Evolutionary conservation across 2,888 invertebrate species (phyloP).

Genomic region (Pachydiplax longipennis): DNA sequence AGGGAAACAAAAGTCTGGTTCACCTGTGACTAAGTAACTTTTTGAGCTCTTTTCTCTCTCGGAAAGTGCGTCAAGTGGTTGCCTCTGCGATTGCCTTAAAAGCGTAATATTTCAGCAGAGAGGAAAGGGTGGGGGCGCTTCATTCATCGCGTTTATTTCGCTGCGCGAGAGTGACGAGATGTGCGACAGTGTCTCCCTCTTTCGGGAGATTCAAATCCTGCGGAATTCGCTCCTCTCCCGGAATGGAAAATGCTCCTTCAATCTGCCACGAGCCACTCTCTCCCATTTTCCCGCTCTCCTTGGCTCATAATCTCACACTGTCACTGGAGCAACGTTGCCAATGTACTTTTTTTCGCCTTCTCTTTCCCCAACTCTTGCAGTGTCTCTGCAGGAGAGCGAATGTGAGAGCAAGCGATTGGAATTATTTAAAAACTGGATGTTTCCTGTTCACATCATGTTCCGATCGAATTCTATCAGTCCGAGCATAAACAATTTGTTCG

Average conservation of each 20-base stretch:
- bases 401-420: too few relatives aligned
- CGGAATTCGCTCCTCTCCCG: constrained; percentile 8
- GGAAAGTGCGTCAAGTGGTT: constrained; percentile 18
- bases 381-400: not conserved
- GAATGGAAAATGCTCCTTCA: constrained; percentile 20
- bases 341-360: not conserved
- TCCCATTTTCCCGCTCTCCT: not conserved
- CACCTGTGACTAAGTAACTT: not conserved
- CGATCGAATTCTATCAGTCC: not conserved
- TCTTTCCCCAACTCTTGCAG: not conserved
- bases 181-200: not conserved
- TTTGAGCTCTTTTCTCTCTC: not conserved
- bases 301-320: not conserved
- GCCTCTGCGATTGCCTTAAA: constrained; percentile 31
- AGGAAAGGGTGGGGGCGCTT: not conserved
- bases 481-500: too few relatives aligned
- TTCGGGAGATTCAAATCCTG: constrained; percentile 23
- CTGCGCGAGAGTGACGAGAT: not conserved
- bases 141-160: constrained; percentile 18
- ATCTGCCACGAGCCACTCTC: constrained; percentile 7
- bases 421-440: too few relatives aligned
- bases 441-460: too few relatives aligned
- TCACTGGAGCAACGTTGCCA: not conserved
- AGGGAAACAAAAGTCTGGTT: not conserved
- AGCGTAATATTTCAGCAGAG: constrained; percentile 27